Evolutionary conservation across 1,140 invertebrate species (phyloP).

Genomic region (Drosophila leontia): DNA sequence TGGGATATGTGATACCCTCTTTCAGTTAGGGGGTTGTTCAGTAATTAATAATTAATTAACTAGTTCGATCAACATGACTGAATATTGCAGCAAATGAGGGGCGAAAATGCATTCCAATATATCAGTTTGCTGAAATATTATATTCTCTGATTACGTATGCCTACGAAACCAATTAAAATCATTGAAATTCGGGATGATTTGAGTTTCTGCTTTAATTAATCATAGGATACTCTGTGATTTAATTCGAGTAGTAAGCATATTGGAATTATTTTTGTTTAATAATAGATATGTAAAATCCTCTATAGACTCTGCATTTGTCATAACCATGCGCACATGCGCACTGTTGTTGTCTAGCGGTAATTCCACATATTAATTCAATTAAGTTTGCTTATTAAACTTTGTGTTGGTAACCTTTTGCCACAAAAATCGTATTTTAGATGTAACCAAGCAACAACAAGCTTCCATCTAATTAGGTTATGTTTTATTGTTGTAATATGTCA

Average conservation of each 20-base stretch:
- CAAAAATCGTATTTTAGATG: neutral
- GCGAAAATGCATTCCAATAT: neutral
- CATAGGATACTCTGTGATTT: neutral
- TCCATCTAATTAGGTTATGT: constrained; percentile 78
- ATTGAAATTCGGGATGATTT: neutral
- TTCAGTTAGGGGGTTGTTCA: neutral
- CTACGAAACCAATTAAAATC: no score
- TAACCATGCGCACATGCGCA: no score
- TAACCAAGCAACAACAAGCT: neutral
- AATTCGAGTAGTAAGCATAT: neutral
- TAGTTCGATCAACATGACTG: constrained; percentile 5
- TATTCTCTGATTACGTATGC: no score
- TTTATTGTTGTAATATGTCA: constrained; percentile 74
- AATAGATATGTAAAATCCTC: neutral
- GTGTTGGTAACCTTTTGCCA: neutral
- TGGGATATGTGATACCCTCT: constrained; percentile 9
- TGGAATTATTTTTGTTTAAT: neutral
- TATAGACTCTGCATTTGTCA: neutral
- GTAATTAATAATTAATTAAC: constrained; percentile 45
- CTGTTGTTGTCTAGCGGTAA: no score
- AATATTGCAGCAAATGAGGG: neutral
- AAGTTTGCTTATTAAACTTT: neutral
- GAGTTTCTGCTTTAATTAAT: constrained; percentile 6
- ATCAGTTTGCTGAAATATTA: constrained; percentile 7
- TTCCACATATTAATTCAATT: neutral